Conservation (phyloP, 35 echinoderm and acorn worm genomes). For the Eucidaris tribuloides region DNA sequence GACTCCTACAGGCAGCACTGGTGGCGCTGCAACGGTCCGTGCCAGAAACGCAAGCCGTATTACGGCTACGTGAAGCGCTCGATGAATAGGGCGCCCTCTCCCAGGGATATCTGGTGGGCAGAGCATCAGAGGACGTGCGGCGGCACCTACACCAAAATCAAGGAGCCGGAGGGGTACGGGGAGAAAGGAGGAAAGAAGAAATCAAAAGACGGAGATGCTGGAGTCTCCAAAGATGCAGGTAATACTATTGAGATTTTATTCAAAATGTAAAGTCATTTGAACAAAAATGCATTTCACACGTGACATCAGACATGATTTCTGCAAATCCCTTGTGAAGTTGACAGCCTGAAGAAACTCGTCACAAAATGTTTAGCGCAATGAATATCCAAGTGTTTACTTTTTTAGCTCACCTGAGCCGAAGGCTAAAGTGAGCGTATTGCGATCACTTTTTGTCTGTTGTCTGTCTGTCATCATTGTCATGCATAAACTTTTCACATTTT, state of each 20-base stretch:
- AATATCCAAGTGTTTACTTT: too few species aligned
- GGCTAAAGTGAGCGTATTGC: too few species aligned
- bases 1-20: conserved; percentile 88
- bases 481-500: too few species aligned
- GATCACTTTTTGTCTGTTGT: too few species aligned
- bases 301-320: too few species aligned
- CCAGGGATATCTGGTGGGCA: conserved; percentile 77
- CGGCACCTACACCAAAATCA: conserved; percentile 79
- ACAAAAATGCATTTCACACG: background rate
- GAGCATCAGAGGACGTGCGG: conserved; percentile 77
- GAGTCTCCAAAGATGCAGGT: background rate
- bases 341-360: too few species aligned
- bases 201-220: conserved; percentile 23
- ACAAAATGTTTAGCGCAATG: too few species aligned
- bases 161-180: conserved; percentile 90
- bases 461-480: too few species aligned
- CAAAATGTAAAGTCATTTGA: background rate
- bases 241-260: background rate
- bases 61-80: conserved; percentile 82
- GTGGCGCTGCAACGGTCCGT: conserved; percentile 89
- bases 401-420: too few species aligned
- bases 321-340: too few species aligned
- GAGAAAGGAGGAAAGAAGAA: conserved; percentile 62
- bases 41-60: conserved; percentile 65
- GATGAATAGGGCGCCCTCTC: conserved; percentile 86